These are phyloP conservation scores for Sorex araneus DNA, from an alignment of 2,113 vertebrate genomes.

Conservation along the genomic window DNA sequence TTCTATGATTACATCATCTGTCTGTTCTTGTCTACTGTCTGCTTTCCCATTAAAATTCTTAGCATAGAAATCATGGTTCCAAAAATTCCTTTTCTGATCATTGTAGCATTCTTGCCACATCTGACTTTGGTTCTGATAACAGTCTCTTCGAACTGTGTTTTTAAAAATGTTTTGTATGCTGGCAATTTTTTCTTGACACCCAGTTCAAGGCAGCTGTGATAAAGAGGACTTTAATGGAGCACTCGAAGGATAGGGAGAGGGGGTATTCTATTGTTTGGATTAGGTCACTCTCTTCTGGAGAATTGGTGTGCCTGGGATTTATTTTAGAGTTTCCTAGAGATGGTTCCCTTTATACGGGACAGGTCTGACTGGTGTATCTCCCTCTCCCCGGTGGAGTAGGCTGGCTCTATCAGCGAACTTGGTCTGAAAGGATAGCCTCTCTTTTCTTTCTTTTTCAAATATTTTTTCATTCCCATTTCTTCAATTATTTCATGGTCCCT, in stretches of 20 bases:
- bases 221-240: background rate
- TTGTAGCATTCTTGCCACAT: background rate
- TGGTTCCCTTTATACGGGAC: background rate
- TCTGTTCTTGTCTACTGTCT: constrained; percentile 18
- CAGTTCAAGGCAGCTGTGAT: background rate
- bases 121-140: background rate
- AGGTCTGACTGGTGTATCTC: background rate
- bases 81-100: background rate
- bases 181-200: background rate
- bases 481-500: constrained; percentile 47
- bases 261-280: background rate
- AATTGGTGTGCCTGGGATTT: background rate
- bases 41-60: constrained; percentile 34
- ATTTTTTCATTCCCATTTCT: constrained; percentile 23
- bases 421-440: background rate
- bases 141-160: constrained; percentile 13
- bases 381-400: background rate
- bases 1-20: background rate
- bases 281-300: background rate
- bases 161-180: background rate
- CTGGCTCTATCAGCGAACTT: background rate
- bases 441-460: background rate
- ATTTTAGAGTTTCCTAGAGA: background rate
- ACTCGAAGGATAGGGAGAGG: background rate
- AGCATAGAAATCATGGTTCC: background rate